phyloP scores from a whole-genome alignment of 2,797 vertebrate species.

The Hoplostethus atlanticus region DNA sequence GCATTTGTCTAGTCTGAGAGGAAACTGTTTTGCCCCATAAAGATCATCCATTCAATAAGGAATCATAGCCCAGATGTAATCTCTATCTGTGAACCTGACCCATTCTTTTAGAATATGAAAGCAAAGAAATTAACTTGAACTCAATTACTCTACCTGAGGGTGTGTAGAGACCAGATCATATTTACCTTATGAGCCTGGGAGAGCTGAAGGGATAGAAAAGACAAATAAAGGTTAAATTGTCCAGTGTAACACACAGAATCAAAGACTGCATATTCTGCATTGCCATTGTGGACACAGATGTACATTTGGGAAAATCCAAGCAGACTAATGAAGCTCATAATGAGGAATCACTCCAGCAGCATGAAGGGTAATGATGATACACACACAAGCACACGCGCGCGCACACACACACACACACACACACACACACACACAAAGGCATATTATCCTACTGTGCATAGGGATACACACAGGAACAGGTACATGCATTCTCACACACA shows the following conservation, averaged over 20 bases:
- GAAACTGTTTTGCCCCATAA: not conserved
- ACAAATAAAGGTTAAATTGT: constrained; percentile 59
- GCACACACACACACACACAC: constrained; percentile 45
- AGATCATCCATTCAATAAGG: not conserved
- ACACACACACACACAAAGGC: not conserved
- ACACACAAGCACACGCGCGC: constrained; percentile 38
- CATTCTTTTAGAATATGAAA: not conserved
- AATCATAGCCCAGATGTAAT: not conserved
- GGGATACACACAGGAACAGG: not conserved
- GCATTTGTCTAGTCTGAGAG: not conserved
- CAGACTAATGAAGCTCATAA: constrained; percentile 82
- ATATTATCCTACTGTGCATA: not conserved
- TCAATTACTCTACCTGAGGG: not conserved
- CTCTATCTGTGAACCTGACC: not conserved
- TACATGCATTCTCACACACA: not conserved
- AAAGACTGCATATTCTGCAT: constrained; percentile 37
- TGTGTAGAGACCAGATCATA: constrained; percentile 4
- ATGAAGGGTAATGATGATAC: constrained; percentile 70
- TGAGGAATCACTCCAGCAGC: constrained; percentile 74
- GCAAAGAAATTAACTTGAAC: not conserved
- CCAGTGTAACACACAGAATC: constrained; percentile 31
- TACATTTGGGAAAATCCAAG: constrained; percentile 45
- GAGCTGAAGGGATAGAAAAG: constrained; percentile 88
- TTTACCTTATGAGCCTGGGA: constrained; percentile 98
- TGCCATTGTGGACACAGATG: constrained; percentile 65